These are phyloP conservation scores for Ceratosolen solmsi DNA, from an alignment of 1,140 invertebrate genomes.

Conservation along the genomic window DNA sequence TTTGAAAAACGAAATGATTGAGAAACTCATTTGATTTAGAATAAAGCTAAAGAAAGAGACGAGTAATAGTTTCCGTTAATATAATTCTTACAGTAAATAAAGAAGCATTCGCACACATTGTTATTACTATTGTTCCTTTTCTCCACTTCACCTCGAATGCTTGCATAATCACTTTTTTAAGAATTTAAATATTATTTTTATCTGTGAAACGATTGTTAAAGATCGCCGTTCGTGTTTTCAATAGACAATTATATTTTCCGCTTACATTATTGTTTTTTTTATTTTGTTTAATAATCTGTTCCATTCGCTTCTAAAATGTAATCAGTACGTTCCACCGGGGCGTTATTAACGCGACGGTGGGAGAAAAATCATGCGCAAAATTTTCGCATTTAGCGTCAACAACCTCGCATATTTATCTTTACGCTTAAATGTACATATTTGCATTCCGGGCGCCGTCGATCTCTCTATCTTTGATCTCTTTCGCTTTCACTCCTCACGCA, in stretches of 20 bases:
- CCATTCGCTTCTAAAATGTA: slow-evolving; percentile 65
- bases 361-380: slow-evolving; percentile 54
- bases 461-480: neutral
- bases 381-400: slow-evolving; percentile 26
- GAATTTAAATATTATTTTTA: slow-evolving; percentile 4
- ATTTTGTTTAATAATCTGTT: slow-evolving; percentile 22
- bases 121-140: slow-evolving; percentile 10
- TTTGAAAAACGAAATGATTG: neutral
- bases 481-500: neutral
- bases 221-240: neutral
- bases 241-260: neutral
- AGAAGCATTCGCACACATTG: slow-evolving; percentile 44
- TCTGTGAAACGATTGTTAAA: neutral
- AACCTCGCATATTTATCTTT: slow-evolving; percentile 47
- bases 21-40: neutral
- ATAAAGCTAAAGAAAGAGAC: neutral
- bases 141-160: slow-evolving; percentile 9
- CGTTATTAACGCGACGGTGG: slow-evolving; percentile 50
- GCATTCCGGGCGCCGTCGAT: slow-evolving; percentile 33
- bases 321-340: slow-evolving; percentile 65
- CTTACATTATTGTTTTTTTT: slow-evolving; percentile 16
- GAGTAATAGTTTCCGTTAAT: neutral
- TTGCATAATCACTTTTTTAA: neutral
- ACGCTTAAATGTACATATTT: slow-evolving; percentile 47
- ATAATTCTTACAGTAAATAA: slow-evolving; percentile 26